Percentiles rank a stretch among this genome's conserved stretches.
These are phyloP conservation scores for Cyprinus carpio DNA, from an alignment of 2,113 vertebrate species.

Conservation along the genomic window DNA sequence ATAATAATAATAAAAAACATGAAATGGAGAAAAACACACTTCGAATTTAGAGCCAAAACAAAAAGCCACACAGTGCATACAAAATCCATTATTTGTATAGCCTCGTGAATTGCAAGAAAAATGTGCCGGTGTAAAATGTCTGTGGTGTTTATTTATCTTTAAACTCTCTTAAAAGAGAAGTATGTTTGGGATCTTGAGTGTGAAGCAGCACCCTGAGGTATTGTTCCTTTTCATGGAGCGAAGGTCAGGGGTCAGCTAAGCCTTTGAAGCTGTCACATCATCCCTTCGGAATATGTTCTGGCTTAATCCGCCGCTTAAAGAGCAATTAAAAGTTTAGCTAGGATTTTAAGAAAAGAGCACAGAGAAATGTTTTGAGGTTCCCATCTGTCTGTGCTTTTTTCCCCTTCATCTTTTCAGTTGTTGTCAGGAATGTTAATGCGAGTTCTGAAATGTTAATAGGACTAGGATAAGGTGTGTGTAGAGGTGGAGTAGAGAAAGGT, in stretches of 20 bases:
- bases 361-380: constrained; percentile 37
- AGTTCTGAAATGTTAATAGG: constrained; percentile 1
- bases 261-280: constrained; percentile 68
- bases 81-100: neutral
- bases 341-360: constrained; percentile 64
- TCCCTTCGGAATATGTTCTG: constrained; percentile 68
- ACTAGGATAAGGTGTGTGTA: neutral
- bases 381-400: constrained; percentile 43
- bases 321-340: constrained; percentile 79
- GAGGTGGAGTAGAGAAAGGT: neutral
- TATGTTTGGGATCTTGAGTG: neutral
- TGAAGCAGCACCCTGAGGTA: constrained; percentile 24
- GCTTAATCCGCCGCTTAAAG: constrained; percentile 77
- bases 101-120: neutral
- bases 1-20: neutral
- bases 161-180: no score
- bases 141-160: neutral
- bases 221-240: constrained; percentile 63
- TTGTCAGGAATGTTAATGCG: constrained; percentile 34
- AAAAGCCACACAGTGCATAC: neutral
- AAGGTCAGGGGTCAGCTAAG: constrained; percentile 70
- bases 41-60: neutral
- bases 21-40: constrained; percentile 5
- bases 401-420: constrained; percentile 18
- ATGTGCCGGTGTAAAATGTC: neutral